Evolutionary conservation across 2,888 invertebrate species (phyloP).

Genomic region (Coleophora deauratella): DNA sequence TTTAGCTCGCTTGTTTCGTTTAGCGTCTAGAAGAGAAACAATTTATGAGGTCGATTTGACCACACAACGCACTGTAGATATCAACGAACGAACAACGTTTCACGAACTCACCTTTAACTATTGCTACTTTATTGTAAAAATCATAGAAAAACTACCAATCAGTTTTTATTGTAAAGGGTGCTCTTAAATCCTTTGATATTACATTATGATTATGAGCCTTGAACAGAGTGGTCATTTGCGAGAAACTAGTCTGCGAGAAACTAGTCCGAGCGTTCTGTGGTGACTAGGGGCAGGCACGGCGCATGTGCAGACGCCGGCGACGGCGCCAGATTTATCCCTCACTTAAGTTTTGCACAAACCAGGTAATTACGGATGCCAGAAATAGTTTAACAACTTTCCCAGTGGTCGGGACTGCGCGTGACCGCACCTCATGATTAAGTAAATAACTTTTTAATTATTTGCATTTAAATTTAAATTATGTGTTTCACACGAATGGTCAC

Average conservation of each 20-base stretch:
- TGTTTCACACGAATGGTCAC: too few relatives aligned
- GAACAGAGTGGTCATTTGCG: constrained; percentile 33
- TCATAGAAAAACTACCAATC: too few relatives aligned
- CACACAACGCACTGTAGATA: too few relatives aligned
- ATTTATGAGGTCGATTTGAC: too few relatives aligned
- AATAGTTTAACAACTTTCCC: constrained; percentile 4
- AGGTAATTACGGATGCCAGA: not conserved
- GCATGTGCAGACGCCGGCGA: not conserved
- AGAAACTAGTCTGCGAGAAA: constrained; percentile 24
- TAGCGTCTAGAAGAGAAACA: too few relatives aligned
- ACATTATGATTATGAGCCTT: constrained; percentile 28
- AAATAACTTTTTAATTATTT: not conserved
- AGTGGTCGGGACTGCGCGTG: not conserved
- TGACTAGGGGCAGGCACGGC: too few relatives aligned
- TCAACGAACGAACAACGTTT: too few relatives aligned
- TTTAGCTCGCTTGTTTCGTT: too few relatives aligned
- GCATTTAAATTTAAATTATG: too few relatives aligned
- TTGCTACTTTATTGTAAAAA: too few relatives aligned
- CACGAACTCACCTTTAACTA: too few relatives aligned
- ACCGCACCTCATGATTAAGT: not conserved
- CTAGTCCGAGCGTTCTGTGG: constrained; percentile 2
- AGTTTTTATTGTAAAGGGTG: too few relatives aligned
- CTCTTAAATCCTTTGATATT: constrained; percentile 28
- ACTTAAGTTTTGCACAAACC: constrained; percentile 1
- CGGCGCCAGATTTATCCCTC: constrained; percentile 2